Evolutionary conservation across 2,888 invertebrate genomes (phyloP).

Genomic region (Hymenopus coronatus): DNA sequence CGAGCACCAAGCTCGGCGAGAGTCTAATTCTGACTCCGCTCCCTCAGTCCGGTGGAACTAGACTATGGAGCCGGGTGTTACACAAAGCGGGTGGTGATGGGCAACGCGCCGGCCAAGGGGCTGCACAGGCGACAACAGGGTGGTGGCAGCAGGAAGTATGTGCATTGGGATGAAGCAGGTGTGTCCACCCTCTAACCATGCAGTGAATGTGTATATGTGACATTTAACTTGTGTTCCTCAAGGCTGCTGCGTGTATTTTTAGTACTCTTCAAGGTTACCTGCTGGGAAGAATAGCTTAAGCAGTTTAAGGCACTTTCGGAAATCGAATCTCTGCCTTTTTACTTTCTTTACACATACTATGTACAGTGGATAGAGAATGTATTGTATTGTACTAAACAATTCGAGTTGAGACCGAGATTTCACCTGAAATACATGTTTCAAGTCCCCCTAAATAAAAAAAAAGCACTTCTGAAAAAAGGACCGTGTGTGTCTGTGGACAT

Average conservation of each 20-base stretch:
- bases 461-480: no score
- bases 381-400: no score
- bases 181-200: slow-evolving; percentile 41
- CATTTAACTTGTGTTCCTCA: neutral
- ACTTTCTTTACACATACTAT: no score
- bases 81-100: slow-evolving; percentile 49
- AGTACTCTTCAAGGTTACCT: neutral
- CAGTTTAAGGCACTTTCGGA: neutral
- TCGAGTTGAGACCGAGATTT: no score
- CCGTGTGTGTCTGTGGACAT: no score
- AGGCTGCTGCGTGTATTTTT: neutral
- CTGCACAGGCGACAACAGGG: slow-evolving; percentile 42
- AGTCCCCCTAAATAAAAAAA: no score
- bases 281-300: neutral
- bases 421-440: no score
- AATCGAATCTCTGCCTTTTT: no score
- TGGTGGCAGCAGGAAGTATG: slow-evolving; percentile 65
- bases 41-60: neutral
- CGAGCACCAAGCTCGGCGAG: neutral
- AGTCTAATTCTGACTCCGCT: neutral
- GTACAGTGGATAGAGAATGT: no score
- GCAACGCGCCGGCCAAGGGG: slow-evolving; percentile 58
- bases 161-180: slow-evolving; percentile 86
- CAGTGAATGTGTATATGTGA: neutral
- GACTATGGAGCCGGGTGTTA: slow-evolving; percentile 23